phyloP scores from a whole-genome alignment of 2,797 vertebrate species.

The Dicrostonyx torquatus region DNA sequence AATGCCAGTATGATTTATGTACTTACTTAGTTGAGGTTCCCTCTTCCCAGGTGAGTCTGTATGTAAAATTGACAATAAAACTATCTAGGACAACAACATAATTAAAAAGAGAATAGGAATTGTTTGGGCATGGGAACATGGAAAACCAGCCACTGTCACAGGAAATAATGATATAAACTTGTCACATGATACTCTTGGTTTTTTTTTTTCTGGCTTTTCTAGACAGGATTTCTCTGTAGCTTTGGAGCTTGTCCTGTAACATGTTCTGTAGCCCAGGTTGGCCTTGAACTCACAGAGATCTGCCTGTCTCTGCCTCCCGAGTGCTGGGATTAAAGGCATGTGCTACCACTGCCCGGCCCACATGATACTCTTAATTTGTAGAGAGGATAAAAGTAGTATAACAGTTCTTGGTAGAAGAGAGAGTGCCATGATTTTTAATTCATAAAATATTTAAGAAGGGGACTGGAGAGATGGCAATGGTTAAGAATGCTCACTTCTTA shows the following conservation, averaged over 20 bases:
- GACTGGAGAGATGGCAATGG: background rate
- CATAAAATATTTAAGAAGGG: background rate
- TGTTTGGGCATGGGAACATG: background rate
- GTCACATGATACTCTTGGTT: background rate
- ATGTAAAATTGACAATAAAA: background rate
- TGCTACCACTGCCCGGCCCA: no score
- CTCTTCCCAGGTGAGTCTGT: background rate
- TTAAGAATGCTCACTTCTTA: background rate
- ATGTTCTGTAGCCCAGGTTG: no score
- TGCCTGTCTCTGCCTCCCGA: no score
- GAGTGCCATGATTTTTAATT: conserved; percentile 19
- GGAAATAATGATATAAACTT: background rate
- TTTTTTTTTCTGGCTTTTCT: no score
- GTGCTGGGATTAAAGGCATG: no score
- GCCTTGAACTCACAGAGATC: no score
- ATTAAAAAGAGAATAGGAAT: conserved; percentile 31
- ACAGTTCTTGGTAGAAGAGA: background rate
- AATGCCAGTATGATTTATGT: background rate
- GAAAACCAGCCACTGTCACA: background rate
- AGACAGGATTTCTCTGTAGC: no score
- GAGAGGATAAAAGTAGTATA: conserved; percentile 5
- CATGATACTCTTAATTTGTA: background rate
- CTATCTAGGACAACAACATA: background rate
- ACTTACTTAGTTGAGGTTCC: background rate
- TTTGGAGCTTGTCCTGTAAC: no score